Base-by-base conservation (phyloP, 1,140 invertebrate species). In the Brachionus koreanus region DNA sequence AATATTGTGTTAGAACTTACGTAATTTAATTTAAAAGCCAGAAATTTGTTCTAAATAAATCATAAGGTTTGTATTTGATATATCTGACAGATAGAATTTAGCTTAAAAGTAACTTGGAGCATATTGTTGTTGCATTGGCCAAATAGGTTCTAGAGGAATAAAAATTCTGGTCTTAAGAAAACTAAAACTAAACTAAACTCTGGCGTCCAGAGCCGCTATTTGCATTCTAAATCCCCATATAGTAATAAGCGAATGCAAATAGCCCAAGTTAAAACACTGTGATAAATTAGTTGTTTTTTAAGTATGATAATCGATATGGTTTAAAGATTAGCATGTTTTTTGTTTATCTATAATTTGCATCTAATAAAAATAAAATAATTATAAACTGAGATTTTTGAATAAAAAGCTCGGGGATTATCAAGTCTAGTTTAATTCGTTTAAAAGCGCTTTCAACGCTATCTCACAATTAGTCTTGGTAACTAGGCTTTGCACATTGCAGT, bases 311-410 rank as follows among this genome's bases (percentile, higher is more conserved):
- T 57, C 49, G 49, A 57, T 57, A 57, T 57, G 49, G 49, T 57
- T 57, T 23, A 57, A 57, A 57, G 49, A 57, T 57, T 57, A 57
- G 49, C 49, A 57, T 57, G 49, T 57, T 57, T 57, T 57, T 57
- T 57, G 49, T 57, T 57, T 57, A 57, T 57, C 49, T 57, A 19
- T 57, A 57, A 57, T 57, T 57, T 57, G 49, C 49, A 57, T 57
- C 49, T 57, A 29, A 57, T 57, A 25, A 25, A 57, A 57, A 16
- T 57, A 57, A 57, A 57, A 57, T 57, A 57, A 57, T 57, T 57
- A 57, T 57, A 57, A 57, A 57, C 49, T 19, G 49, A 57, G 49
- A 57, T 57, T 57, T 57, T 57, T 57, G 49, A 57, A 57, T 57
- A 57, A 57, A 57, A 19, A 57, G 49, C 49, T 9, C n/a, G 5